These are phyloP conservation scores for Sabatieria punctata DNA, from an alignment of 2,888 invertebrate species.

Conservation along the genomic window DNA sequence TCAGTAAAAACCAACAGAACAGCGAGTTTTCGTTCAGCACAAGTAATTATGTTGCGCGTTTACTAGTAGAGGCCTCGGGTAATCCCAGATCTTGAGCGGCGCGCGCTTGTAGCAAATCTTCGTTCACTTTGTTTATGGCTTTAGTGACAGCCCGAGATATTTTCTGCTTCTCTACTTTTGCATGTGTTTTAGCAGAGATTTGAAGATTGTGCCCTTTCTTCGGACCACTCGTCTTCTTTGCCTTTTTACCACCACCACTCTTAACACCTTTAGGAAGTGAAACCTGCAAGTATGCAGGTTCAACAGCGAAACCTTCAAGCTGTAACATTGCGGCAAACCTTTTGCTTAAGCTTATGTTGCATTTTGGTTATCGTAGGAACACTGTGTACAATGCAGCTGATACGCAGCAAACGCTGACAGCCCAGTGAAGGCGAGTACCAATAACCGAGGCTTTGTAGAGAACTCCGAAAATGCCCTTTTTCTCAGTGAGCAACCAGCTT, in stretches of 20 bases:
- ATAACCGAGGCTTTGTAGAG: conserved; percentile 38
- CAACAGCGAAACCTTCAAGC: too few species aligned
- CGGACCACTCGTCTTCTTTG: conserved; percentile 8
- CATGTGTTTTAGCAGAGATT: conserved; percentile 20
- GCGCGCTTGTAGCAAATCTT: conserved; percentile 20
- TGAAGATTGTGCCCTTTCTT: conserved; percentile 15
- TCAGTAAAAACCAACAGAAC: too few species aligned
- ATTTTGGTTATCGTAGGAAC: conserved; percentile 25
- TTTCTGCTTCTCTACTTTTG: conserved; percentile 17
- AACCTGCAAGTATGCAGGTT: too few species aligned
- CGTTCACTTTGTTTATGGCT: conserved; percentile 25
- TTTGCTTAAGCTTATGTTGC: conserved; percentile 15
- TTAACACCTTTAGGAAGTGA: too few species aligned
- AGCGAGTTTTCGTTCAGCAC: too few species aligned
- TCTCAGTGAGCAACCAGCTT: conserved; percentile 36
- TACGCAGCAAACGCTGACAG: conserved; percentile 32
- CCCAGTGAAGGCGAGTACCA: conserved; percentile 34
- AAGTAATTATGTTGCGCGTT: too few species aligned
- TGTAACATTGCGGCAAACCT: too few species aligned
- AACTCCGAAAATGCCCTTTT: conserved; percentile 37
- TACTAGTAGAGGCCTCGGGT: too few species aligned
- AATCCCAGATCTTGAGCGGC: too few species aligned
- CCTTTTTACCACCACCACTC: too few species aligned
- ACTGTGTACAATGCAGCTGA: conserved; percentile 33
- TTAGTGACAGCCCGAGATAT: conserved; percentile 19